These are phyloP conservation scores for Sebastes taczanowskii DNA, from an alignment of 2,797 vertebrate species.

Conservation along the genomic window DNA sequence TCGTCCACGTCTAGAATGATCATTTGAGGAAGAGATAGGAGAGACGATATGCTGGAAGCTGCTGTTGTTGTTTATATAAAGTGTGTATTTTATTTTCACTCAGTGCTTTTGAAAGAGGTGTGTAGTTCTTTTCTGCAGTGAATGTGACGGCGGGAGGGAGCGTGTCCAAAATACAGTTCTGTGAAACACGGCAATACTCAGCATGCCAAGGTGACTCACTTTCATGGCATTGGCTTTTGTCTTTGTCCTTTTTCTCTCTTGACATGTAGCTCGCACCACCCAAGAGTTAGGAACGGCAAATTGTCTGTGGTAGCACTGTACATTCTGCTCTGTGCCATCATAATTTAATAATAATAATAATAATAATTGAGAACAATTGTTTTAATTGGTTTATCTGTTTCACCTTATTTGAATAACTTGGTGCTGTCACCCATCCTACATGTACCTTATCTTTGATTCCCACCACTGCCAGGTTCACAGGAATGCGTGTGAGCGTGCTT, in stretches of 20 bases:
- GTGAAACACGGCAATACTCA: background rate
- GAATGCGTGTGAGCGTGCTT: background rate
- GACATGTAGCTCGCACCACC: background rate
- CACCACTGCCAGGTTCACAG: background rate
- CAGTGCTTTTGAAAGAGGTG: background rate
- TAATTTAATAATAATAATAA: background rate
- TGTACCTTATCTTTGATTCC: background rate
- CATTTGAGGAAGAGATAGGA: background rate
- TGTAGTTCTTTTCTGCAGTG: background rate
- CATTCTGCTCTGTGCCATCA: background rate
- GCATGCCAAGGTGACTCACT: slow-evolving; percentile 26
- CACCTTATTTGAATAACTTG: background rate
- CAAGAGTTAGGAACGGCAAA: background rate
- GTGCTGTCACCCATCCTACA: background rate
- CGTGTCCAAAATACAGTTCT: background rate
- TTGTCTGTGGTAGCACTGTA: background rate
- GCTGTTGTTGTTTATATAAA: background rate
- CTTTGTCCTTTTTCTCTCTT: background rate
- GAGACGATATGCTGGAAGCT: background rate
- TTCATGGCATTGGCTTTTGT: slow-evolving; percentile 23
- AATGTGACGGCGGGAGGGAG: background rate
- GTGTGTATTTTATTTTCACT: background rate
- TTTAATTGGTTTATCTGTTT: background rate
- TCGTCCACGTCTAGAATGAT: background rate
- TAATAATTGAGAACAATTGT: background rate